These are phyloP conservation scores for Ophion slaviceki DNA, from an alignment of 2,888 invertebrate species.

Conservation along the genomic window DNA sequence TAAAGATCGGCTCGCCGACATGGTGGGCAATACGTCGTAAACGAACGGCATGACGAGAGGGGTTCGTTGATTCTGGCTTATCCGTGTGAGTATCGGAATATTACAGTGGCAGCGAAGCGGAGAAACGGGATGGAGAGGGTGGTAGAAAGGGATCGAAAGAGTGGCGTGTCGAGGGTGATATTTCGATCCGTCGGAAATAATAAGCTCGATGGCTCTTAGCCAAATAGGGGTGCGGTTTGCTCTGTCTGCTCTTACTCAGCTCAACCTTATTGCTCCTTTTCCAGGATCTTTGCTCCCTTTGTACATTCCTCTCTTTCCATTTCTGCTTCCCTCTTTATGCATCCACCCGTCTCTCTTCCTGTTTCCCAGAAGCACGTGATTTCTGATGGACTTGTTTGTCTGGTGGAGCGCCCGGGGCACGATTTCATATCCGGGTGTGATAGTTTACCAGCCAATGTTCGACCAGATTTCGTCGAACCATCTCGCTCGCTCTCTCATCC, in stretches of 20 bases:
- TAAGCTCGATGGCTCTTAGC: constrained; percentile 77
- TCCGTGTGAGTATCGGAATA: constrained; percentile 62
- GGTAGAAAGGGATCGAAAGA: constrained; percentile 35
- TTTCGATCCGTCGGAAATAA: constrained; percentile 76
- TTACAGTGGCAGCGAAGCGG: constrained; percentile 37
- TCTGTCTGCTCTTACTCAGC: constrained; percentile 57
- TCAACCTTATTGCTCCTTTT: constrained; percentile 11
- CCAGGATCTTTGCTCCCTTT: constrained; percentile 21
- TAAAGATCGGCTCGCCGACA: constrained; percentile 20
- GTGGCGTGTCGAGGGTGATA: constrained; percentile 66
- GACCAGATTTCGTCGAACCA: constrained; percentile 18
- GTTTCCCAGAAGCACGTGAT: constrained; percentile 34
- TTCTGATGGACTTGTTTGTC: constrained; percentile 78
- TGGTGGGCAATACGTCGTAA: constrained; percentile 47
- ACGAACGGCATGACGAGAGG: constrained; percentile 54
- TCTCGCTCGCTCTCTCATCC: constrained; percentile 21
- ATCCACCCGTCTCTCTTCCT: constrained; percentile 28
- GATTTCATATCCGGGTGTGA: constrained; percentile 57
- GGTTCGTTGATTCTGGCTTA: constrained; percentile 46
- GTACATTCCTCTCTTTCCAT: constrained; percentile 1
- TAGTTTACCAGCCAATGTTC: constrained; percentile 53
- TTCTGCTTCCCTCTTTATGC: background rate
- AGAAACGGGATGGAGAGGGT: constrained; percentile 11
- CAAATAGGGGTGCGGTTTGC: constrained; percentile 72
- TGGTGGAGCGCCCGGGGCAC: constrained; percentile 46